These are phyloP conservation scores for Euplagia quadripunctaria DNA, from an alignment of 2,888 invertebrate species.

Conservation along the genomic window DNA sequence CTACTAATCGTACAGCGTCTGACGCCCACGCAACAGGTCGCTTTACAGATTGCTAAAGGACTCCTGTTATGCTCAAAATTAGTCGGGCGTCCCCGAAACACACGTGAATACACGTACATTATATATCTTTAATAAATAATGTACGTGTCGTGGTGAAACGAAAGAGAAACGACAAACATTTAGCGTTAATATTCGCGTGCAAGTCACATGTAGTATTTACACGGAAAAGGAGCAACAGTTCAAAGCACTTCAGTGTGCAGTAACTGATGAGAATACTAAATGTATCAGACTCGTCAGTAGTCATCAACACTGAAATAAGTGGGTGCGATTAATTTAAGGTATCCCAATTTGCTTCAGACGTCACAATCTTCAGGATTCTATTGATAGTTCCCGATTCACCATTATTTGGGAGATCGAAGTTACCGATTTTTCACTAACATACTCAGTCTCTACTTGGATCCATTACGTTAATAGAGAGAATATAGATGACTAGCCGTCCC, in stretches of 20 bases:
- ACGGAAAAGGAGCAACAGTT: conserved; percentile 3
- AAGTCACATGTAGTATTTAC: neutral
- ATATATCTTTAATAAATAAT: conserved; percentile 44
- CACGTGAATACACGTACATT: neutral
- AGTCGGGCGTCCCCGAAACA: neutral
- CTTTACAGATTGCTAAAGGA: neutral
- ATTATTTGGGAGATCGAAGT: no score
- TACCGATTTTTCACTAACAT: no score
- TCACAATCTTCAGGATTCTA: no score
- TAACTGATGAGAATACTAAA: neutral
- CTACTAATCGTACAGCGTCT: neutral
- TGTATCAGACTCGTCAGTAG: no score
- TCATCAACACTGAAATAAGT: no score
- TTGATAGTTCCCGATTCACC: no score
- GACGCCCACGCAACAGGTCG: no score
- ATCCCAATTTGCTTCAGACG: no score
- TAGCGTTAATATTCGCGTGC: conserved; percentile 4
- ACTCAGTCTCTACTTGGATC: no score
- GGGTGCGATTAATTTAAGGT: no score
- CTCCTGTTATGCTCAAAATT: neutral
- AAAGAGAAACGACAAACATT: conserved; percentile 37
- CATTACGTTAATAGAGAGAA: no score
- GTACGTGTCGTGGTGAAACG: conserved; percentile 33
- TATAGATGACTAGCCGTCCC: no score
- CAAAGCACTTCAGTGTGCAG: neutral